Evolutionary conservation across 2,888 invertebrate species (phyloP).

Genomic region (Anthrax anthrax): DNA sequence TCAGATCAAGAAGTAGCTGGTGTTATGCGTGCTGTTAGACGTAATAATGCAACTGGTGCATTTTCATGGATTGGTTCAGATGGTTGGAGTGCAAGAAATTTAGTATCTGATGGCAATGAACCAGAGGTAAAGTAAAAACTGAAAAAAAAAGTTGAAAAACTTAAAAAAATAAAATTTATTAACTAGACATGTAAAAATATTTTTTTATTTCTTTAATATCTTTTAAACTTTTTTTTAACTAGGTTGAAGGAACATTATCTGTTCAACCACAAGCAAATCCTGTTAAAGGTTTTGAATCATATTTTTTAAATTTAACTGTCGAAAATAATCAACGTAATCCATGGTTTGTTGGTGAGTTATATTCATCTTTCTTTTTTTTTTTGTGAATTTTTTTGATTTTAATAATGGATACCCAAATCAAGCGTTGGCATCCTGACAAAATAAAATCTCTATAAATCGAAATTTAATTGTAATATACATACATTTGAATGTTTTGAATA

Average conservation of each 20-base stretch:
- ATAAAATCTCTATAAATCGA: too few species aligned
- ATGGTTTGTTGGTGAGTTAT: constrained; percentile 79
- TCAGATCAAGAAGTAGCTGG: constrained; percentile 95
- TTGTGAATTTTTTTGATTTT: too few species aligned
- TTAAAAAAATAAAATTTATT: too few species aligned
- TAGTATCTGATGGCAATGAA: constrained; percentile 79
- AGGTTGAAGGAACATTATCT: constrained; percentile 82
- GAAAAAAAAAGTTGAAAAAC: not conserved
- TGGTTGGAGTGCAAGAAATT: constrained; percentile 82
- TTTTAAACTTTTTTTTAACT: not conserved
- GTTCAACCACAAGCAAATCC: constrained; percentile 89
- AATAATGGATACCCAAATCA: too few species aligned
- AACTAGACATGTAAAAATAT: too few species aligned
- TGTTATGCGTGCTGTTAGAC: constrained; percentile 81
- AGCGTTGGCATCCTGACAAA: too few species aligned
- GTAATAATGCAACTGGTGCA: constrained; percentile 72
- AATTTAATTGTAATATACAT: too few species aligned
- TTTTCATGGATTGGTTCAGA: constrained; percentile 96
- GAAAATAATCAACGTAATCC: constrained; percentile 83
- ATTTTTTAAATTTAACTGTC: constrained; percentile 69
- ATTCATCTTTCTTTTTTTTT: not conserved
- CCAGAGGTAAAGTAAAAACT: constrained; percentile 44
- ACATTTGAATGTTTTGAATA: too few species aligned
- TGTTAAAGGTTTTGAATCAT: constrained; percentile 74
- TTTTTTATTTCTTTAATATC: not conserved